A percentile compares a stretch with the other conserved stretches of the same genome.
These are phyloP conservation scores for Hyperopisus bebe DNA, from an alignment of 2,113 vertebrate species.

Conservation along the genomic window DNA sequence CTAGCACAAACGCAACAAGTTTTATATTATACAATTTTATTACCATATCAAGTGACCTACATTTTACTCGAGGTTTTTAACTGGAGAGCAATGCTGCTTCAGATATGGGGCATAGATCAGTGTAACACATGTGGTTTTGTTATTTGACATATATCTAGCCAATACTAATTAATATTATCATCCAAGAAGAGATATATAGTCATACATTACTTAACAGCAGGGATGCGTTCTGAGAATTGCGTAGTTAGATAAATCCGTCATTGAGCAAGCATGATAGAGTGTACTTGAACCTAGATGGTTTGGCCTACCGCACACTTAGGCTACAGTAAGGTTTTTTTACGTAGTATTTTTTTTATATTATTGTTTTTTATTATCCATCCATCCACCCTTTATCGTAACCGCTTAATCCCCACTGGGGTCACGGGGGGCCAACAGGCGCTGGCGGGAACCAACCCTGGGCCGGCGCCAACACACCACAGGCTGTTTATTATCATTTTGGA, in stretches of 20 bases:
- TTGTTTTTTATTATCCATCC: too few species aligned
- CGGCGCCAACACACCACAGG: too few species aligned
- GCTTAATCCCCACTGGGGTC: too few species aligned
- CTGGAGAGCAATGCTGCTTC: background rate
- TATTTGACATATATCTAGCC: background rate
- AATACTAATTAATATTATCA: background rate
- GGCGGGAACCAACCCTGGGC: too few species aligned
- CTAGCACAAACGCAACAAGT: background rate
- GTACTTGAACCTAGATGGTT: too few species aligned
- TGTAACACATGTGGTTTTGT: background rate
- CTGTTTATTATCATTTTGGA: too few species aligned
- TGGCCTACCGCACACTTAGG: background rate
- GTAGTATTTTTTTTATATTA: background rate
- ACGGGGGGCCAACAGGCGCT: too few species aligned
- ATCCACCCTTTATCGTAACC: too few species aligned
- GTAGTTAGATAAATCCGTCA: too few species aligned
- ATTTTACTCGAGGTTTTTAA: background rate
- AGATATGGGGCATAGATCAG: background rate
- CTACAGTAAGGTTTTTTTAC: background rate
- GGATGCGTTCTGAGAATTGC: background rate
- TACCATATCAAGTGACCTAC: background rate
- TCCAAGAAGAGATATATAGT: background rate
- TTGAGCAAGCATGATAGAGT: too few species aligned
- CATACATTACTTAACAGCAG: background rate
- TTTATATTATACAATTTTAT: background rate